A percentile compares a stretch with the other conserved stretches of the same genome.
Evolutionary conservation across 2,797 vertebrate genomes (phyloP).

Genomic region (Rhabdomys pumilio): DNA sequence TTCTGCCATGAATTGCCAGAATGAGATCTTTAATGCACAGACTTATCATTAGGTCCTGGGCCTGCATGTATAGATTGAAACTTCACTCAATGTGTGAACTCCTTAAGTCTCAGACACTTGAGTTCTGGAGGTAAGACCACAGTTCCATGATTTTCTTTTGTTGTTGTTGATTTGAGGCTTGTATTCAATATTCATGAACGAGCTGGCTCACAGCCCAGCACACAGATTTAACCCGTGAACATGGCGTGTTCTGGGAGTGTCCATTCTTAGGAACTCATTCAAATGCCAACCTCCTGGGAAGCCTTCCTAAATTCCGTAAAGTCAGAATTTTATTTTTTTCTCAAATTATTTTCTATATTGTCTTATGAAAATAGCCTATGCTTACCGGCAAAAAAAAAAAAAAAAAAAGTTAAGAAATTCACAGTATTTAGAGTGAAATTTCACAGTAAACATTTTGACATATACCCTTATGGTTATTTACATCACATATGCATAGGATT

Average conservation of each 20-base stretch:
- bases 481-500: not conserved
- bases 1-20: not conserved
- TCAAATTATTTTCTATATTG: not conserved
- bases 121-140: not conserved
- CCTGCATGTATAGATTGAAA: not conserved
- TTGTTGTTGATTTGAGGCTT: not conserved
- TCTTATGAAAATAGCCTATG: conserved; percentile 29
- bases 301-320: not conserved
- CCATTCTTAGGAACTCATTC: not conserved
- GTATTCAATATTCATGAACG: not conserved
- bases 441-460: not conserved
- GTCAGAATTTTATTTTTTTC: conserved; percentile 2
- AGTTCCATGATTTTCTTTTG: not conserved
- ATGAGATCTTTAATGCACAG: not conserved
- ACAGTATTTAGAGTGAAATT: not conserved
- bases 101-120: conserved; percentile 14
- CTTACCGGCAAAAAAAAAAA: conserved; percentile 45
- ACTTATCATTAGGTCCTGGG: not conserved
- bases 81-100: not conserved
- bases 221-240: not conserved
- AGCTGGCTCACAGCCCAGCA: not conserved
- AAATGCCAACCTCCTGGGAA: not conserved
- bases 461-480: not conserved
- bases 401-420: not conserved
- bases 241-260: not conserved